These are phyloP conservation scores for Helleia helle DNA, from an alignment of 2,888 invertebrate species.

Conservation along the genomic window DNA sequence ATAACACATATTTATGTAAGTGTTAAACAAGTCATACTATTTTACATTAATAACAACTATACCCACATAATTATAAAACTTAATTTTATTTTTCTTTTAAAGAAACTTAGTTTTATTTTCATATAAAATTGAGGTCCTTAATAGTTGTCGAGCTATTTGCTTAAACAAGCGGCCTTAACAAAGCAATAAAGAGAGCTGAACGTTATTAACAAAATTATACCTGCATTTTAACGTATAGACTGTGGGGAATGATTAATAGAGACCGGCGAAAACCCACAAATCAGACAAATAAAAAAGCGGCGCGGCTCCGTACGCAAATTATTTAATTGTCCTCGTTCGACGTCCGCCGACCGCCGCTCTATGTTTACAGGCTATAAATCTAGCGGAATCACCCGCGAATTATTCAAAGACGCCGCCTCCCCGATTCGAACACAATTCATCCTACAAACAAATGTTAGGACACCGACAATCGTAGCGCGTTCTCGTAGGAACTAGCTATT, in stretches of 20 bases:
- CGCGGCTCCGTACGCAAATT: slow-evolving; percentile 54
- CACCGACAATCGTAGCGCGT: slow-evolving; percentile 24
- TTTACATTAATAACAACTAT: no score
- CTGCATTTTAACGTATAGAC: slow-evolving; percentile 8
- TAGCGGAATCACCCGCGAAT: slow-evolving; percentile 54
- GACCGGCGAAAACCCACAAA: slow-evolving; percentile 38
- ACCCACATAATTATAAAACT: no score
- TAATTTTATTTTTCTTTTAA: no score
- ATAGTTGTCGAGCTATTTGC: neutral
- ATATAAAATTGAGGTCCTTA: no score
- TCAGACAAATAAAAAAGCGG: slow-evolving; percentile 32
- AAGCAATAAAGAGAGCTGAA: slow-evolving; percentile 5
- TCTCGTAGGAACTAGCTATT: slow-evolving; percentile 28
- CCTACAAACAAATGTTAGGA: slow-evolving; percentile 26
- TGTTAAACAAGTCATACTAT: no score
- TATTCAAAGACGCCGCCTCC: slow-evolving; percentile 59
- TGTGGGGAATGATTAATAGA: slow-evolving; percentile 23
- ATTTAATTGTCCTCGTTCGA: slow-evolving; percentile 52
- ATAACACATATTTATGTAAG: no score
- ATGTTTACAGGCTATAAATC: slow-evolving; percentile 66
- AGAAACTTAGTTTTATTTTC: no score
- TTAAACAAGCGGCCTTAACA: neutral
- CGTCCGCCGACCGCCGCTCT: no score
- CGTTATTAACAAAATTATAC: slow-evolving; percentile 8
- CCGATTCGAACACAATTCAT: slow-evolving; percentile 14